phyloP scores from a whole-genome alignment of 92 coral and sea anemone species.

The Montipora capitata region DNA sequence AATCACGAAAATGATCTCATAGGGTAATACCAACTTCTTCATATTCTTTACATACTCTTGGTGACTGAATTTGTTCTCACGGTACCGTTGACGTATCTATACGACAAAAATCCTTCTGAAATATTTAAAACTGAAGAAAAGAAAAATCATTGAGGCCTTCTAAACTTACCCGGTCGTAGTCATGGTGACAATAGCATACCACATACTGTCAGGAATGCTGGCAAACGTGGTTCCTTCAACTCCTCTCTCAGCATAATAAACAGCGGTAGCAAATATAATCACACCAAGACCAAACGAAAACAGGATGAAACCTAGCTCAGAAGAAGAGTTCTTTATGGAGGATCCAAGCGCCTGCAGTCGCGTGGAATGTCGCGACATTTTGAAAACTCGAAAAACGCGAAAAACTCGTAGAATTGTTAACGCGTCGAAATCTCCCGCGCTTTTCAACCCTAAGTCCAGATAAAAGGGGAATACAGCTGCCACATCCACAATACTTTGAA shows the following conservation, averaged over 20 bases:
- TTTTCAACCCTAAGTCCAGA: constrained; percentile 77
- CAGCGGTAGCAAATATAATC: constrained; percentile 94
- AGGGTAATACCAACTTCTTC: too few species aligned
- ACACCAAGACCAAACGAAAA: constrained; percentile 95
- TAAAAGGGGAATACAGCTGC: constrained; percentile 95
- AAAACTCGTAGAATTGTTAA: constrained; percentile 89
- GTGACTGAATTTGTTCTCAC: too few species aligned
- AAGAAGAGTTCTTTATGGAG: constrained; percentile 92
- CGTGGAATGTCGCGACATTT: constrained; percentile 90
- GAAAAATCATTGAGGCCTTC: too few species aligned
- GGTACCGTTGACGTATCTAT: too few species aligned
- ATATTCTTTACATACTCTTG: too few species aligned
- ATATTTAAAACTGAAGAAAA: too few species aligned
- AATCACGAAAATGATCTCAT: too few species aligned
- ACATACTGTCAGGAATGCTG: constrained; percentile 94
- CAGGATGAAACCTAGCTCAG: constrained; percentile 94
- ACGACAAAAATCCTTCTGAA: too few species aligned
- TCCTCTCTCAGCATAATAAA: constrained; percentile 92
- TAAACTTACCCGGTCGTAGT: constrained; percentile 94
- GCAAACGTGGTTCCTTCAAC: constrained; percentile 84
- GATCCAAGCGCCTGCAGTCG: constrained; percentile 88
- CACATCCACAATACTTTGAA: constrained; percentile 90
- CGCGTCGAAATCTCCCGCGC: constrained; percentile 79
- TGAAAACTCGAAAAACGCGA: constrained; percentile 94
- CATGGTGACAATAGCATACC: constrained; percentile 98